Conservation (phyloP, 2,797 vertebrate species). For the Acrossocheilus wenchowensis region DNA sequence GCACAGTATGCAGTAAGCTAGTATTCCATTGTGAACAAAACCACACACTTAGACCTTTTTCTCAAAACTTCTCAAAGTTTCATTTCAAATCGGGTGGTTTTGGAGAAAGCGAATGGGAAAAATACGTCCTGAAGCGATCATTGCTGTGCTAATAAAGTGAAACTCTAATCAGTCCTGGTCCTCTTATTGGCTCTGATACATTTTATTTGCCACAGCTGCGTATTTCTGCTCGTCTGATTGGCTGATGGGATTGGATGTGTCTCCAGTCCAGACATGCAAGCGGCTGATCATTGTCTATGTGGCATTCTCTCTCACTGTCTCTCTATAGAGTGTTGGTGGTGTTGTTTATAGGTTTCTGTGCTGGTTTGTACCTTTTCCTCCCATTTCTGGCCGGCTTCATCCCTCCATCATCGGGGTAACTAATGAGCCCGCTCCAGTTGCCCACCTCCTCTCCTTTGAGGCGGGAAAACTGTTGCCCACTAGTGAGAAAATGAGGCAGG, state of each 20-base stretch:
- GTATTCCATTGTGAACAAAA: slow-evolving; percentile 9
- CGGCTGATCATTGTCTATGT: slow-evolving; percentile 65
- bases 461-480: slow-evolving; percentile 98
- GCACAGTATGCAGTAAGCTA: background rate
- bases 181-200: slow-evolving; percentile 47
- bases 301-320: slow-evolving; percentile 60
- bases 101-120: slow-evolving; percentile 62
- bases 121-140: slow-evolving; percentile 42
- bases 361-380: slow-evolving; percentile 94
- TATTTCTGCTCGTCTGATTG: slow-evolving; percentile 39
- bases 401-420: slow-evolving; percentile 94
- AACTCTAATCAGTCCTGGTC: slow-evolving; percentile 12
- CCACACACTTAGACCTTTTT: background rate
- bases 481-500: slow-evolving; percentile 97
- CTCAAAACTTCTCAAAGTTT: background rate
- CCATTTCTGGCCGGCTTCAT: slow-evolving; percentile 93
- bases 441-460: slow-evolving; percentile 96
- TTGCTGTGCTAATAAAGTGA: slow-evolving; percentile 23
- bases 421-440: slow-evolving; percentile 97
- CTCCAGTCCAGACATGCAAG: slow-evolving; percentile 78
- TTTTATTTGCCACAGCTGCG: slow-evolving; percentile 8
- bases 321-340: slow-evolving; percentile 66
- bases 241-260: slow-evolving; percentile 44
- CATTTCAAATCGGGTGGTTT: background rate
- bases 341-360: slow-evolving; percentile 71